These are phyloP conservation scores for Cygnus olor DNA, from an alignment of 2,797 vertebrate species.

Conservation along the genomic window DNA sequence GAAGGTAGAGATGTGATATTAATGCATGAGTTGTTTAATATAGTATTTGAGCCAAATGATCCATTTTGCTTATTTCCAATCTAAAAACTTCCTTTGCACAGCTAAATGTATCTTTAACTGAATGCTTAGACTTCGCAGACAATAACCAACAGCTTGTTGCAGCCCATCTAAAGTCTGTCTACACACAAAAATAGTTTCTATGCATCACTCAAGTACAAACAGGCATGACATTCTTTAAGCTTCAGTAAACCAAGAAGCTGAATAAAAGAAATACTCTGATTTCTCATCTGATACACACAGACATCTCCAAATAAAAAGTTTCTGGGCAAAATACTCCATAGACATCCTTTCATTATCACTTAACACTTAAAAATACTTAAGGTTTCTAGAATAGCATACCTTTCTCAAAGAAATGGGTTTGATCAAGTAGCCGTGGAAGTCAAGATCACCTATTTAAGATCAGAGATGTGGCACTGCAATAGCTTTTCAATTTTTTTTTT, in stretches of 20 bases:
- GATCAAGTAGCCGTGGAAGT: background rate
- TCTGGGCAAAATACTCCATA: background rate
- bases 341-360: background rate
- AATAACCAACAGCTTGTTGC: background rate
- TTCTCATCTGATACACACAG: background rate
- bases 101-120: background rate
- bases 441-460: background rate
- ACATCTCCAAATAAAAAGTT: background rate
- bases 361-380: background rate
- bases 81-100: background rate
- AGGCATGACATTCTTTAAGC: fast-evolving
- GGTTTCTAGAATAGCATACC: fast-evolving
- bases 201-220: background rate
- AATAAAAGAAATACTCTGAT: background rate
- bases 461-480: background rate
- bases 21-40: background rate
- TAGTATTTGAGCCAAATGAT: background rate
- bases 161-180: background rate
- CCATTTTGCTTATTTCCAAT: background rate
- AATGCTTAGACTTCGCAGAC: background rate
- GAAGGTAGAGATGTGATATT: background rate
- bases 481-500: background rate
- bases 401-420: background rate
- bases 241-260: background rate
- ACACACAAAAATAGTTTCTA: background rate